phyloP scores from a whole-genome alignment of 2,797 vertebrate species.

The Brachymystax lenok region DNA sequence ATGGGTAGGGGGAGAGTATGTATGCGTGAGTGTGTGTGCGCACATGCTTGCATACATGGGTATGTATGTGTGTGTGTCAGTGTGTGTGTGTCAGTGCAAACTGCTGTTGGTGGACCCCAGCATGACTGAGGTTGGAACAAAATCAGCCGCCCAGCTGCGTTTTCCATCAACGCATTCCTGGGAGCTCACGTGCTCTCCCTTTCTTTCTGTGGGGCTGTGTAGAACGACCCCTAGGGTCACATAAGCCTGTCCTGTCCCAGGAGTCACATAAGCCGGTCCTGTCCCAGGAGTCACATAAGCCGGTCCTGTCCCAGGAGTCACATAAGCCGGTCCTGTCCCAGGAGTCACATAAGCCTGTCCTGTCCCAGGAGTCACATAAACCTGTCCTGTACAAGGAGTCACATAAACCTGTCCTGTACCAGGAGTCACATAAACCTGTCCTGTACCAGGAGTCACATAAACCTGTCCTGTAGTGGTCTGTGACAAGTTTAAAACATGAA shows the following conservation, averaged over 20 bases:
- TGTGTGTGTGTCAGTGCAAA: slow-evolving; percentile 45
- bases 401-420: background rate
- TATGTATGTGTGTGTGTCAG: slow-evolving; percentile 35
- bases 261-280: background rate
- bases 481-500: background rate
- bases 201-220: slow-evolving; percentile 64
- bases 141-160: slow-evolving; percentile 82
- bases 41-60: slow-evolving; percentile 30
- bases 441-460: background rate
- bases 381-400: background rate
- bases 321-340: background rate
- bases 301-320: background rate
- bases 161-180: slow-evolving; percentile 87
- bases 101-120: slow-evolving; percentile 79
- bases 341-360: background rate
- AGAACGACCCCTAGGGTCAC: slow-evolving; percentile 70
- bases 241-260: background rate
- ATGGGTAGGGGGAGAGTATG: background rate
- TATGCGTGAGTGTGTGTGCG: slow-evolving; percentile 12
- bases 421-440: background rate
- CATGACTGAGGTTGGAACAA: slow-evolving; percentile 81
- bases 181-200: slow-evolving; percentile 75
- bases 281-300: background rate
- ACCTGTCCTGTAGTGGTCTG: background rate
- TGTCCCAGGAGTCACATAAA: background rate